Conservation (phyloP, 2,113 vertebrate genomes). For the Rhinoptilus africanus region DNA sequence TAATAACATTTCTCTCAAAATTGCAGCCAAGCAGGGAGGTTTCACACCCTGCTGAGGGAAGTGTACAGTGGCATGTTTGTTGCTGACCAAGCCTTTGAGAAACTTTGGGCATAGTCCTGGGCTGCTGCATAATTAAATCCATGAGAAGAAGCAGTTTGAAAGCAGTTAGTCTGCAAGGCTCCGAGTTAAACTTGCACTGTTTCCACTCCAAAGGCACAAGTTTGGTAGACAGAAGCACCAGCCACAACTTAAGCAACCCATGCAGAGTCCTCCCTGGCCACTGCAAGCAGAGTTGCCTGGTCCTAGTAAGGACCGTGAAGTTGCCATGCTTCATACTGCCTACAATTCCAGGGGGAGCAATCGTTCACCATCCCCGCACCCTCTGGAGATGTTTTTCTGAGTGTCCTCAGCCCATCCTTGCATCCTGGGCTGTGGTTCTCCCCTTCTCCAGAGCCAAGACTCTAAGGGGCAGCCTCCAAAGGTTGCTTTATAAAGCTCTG, state of each 20-base stretch:
- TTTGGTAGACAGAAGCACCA: neutral
- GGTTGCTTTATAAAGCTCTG: neutral
- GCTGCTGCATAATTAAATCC: neutral
- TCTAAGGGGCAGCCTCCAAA: neutral
- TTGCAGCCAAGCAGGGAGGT: fast-evolving
- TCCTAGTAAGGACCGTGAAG: neutral
- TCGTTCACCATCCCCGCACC: fast-evolving
- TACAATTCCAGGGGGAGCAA: neutral
- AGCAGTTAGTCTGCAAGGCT: neutral
- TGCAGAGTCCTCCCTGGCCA: fast-evolving
- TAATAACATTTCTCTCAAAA: neutral
- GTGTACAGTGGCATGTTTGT: fast-evolving
- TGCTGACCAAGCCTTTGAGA: neutral
- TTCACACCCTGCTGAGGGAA: neutral
- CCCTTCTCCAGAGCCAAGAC: neutral
- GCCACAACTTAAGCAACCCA: fast-evolving
- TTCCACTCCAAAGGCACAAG: neutral
- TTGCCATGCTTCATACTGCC: neutral
- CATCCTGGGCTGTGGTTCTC: neutral
- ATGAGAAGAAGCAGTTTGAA: neutral
- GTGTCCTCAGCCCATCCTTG: neutral
- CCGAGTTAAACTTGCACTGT: neutral
- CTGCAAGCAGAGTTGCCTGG: neutral
- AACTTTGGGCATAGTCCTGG: neutral
- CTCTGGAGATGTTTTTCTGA: neutral